A percentile compares a stretch with the other conserved stretches of the same genome.
Conservation (phyloP, 2,113 vertebrate species). For the Scomber japonicus region DNA sequence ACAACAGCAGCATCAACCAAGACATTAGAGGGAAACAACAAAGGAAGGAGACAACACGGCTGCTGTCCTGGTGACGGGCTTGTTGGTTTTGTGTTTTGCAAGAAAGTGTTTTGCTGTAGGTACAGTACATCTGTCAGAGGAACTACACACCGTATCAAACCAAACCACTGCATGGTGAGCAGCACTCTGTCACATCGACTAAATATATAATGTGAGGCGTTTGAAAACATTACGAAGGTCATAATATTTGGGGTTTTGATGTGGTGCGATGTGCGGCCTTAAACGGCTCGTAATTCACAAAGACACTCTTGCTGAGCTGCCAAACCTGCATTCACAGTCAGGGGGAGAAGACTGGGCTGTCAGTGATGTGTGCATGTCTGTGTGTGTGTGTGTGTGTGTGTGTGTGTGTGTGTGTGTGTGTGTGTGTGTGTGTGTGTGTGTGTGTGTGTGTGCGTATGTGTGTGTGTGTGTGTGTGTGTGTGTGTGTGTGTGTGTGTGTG, state of each 20-base stretch:
- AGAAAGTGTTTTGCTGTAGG: conserved; percentile 44
- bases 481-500: conserved; percentile 1
- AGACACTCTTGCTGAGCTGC: conserved; percentile 54
- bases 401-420: background rate
- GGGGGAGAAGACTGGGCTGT: conserved; percentile 39
- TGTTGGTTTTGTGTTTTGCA: conserved; percentile 34
- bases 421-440: conserved; percentile 17
- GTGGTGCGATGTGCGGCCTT: conserved; percentile 39
- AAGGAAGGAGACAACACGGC: conserved; percentile 59
- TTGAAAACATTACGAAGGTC: conserved; percentile 54
- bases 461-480: conserved; percentile 19
- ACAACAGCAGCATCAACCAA: conserved; percentile 18
- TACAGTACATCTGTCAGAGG: conserved; percentile 60
- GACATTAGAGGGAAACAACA: conserved; percentile 66
- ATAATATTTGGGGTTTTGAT: conserved; percentile 54
- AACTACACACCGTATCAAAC: conserved; percentile 47
- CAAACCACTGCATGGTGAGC: conserved; percentile 30
- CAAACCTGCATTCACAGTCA: conserved; percentile 46
- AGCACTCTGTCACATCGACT: conserved; percentile 56
- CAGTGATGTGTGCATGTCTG: conserved; percentile 33
- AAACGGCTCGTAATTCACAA: conserved; percentile 56
- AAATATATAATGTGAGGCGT: conserved; percentile 45
- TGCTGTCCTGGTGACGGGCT: conserved; percentile 63
- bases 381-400: background rate
- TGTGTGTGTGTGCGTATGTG: conserved; percentile 37